Evolutionary conservation across 2,113 vertebrate genomes (phyloP).

Genomic region (Tachysurus fulvidraco): DNA sequence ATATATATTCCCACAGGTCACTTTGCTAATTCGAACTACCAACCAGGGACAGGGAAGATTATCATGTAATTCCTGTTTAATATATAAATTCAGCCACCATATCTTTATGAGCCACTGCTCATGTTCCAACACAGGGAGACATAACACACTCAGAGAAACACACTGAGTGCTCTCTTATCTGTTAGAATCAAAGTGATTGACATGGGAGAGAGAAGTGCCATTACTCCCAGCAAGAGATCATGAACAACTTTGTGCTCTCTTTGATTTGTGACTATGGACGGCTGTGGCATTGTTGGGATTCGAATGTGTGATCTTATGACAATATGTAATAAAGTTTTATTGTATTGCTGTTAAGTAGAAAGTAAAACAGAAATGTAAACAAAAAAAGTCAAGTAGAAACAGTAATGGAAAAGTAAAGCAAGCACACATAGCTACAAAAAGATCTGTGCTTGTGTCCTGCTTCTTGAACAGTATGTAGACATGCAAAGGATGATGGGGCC

Average conservation of each 20-base stretch:
- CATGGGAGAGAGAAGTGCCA: neutral
- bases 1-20: neutral
- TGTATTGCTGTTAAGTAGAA: neutral
- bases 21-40: neutral
- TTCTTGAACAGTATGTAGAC: neutral
- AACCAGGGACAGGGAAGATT: neutral
- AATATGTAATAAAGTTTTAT: neutral
- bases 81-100: neutral
- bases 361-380: neutral
- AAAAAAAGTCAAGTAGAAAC: neutral
- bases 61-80: neutral
- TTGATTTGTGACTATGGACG: neutral
- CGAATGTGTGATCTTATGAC: neutral
- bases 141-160: neutral
- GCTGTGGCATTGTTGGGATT: neutral
- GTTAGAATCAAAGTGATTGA: neutral
- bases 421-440: neutral
- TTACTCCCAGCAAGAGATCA: neutral
- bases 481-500: constrained; percentile 23
- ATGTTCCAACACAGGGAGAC: neutral
- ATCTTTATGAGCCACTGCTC: neutral
- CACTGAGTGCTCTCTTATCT: neutral
- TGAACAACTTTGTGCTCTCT: neutral
- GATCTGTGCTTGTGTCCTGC: neutral
- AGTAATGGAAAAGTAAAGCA: neutral